These are phyloP conservation scores for Psittacula derbiana DNA, from an alignment of 2,797 vertebrate genomes.

Conservation along the genomic window DNA sequence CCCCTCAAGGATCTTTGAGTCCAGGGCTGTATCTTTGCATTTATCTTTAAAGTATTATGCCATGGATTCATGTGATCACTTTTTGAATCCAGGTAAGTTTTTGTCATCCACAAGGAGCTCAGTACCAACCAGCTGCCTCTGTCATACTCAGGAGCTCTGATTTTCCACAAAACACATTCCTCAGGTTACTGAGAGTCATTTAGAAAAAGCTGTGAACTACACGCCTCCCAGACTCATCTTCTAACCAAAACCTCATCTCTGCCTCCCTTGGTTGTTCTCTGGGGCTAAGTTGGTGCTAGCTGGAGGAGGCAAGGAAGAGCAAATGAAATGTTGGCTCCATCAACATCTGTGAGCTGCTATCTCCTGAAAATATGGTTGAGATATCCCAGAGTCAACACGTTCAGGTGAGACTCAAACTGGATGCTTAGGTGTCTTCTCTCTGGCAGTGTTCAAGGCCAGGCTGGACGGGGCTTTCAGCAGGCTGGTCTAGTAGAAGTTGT, in stretches of 20 bases:
- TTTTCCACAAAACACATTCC: background rate
- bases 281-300: background rate
- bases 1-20: background rate
- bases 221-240: background rate
- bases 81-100: background rate
- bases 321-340: background rate
- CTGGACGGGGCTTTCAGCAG: background rate
- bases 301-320: background rate
- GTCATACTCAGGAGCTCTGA: background rate
- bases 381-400: background rate
- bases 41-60: background rate
- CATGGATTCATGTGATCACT: background rate
- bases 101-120: background rate
- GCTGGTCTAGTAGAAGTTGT: background rate
- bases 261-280: background rate
- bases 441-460: background rate
- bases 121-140: background rate
- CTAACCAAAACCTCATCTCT: background rate
- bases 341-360: background rate
- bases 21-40: background rate
- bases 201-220: background rate
- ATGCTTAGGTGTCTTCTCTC: background rate
- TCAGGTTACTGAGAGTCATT: background rate
- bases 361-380: background rate
- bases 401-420: background rate